Percentiles rank a stretch among this genome's conserved stretches.
Evolutionary conservation across 1,140 invertebrate species (phyloP).

Genomic region (Drosophila bipectinata): DNA sequence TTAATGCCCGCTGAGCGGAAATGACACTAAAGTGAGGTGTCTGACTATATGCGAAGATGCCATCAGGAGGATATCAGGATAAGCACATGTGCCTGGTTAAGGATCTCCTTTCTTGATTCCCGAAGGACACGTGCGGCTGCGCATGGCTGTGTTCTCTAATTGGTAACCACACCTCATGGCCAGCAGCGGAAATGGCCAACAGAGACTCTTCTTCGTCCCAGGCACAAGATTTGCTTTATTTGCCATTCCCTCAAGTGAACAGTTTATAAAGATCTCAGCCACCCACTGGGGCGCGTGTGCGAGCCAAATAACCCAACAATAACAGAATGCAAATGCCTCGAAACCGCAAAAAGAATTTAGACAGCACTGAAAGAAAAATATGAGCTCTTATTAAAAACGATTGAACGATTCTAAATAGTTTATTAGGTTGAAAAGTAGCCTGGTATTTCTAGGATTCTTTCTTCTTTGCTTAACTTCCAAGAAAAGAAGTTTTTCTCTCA

Average conservation of each 20-base stretch:
- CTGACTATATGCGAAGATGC: neutral
- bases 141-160: slow-evolving; percentile 41
- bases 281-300: slow-evolving; percentile 48
- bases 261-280: slow-evolving; percentile 33
- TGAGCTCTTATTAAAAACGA: neutral
- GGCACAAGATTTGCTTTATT: slow-evolving; percentile 43
- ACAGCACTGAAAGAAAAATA: slow-evolving; percentile 14
- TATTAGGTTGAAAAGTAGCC: neutral
- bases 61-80: neutral
- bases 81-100: slow-evolving; percentile 20
- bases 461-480: neutral
- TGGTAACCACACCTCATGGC: slow-evolving; percentile 35
- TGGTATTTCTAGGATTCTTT: neutral
- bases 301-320: slow-evolving; percentile 29
- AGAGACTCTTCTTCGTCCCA: neutral
- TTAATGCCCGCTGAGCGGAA: slow-evolving; percentile 67
- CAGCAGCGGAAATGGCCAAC: slow-evolving; percentile 34
- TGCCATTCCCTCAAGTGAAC: slow-evolving; percentile 35
- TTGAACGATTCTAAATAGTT: neutral
- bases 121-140: slow-evolving; percentile 60
- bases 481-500: neutral
- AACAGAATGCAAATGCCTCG: slow-evolving; percentile 46
- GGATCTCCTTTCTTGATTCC: slow-evolving; percentile 9
- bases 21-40: slow-evolving; percentile 55
- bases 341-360: neutral